Conservation (phyloP, 2,888 invertebrate species). For the Nephrocerus scutellatus region DNA sequence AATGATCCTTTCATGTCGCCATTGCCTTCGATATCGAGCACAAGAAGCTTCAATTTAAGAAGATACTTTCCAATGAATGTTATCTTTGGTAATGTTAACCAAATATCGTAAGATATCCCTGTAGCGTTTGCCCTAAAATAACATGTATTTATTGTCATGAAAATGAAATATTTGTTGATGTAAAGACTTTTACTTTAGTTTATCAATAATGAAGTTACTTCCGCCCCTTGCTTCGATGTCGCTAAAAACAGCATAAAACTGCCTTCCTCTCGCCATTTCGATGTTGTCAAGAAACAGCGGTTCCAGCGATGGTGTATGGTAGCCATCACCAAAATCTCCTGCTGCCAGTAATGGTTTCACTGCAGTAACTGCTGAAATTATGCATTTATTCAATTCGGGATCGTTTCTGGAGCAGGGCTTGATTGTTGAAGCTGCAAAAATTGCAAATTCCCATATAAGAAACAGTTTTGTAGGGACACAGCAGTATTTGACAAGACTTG, state of each 20-base stretch:
- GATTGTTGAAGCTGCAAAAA: slow-evolving; percentile 36
- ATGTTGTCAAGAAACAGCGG: slow-evolving; percentile 43
- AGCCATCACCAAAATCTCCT: slow-evolving; percentile 46
- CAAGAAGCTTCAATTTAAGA: slow-evolving; percentile 39
- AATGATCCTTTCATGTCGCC: slow-evolving; percentile 43
- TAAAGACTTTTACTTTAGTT: slow-evolving; percentile 43
- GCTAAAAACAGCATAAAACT: slow-evolving; percentile 43
- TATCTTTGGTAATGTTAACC: slow-evolving; percentile 40
- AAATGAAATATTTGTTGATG: no score
- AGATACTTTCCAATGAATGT: slow-evolving; percentile 43
- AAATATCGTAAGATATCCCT: slow-evolving; percentile 41
- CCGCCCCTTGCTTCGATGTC: slow-evolving; percentile 42
- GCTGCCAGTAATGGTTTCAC: slow-evolving; percentile 38
- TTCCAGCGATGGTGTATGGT: slow-evolving; percentile 39
- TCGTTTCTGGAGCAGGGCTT: slow-evolving; percentile 43
- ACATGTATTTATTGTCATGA: background rate
- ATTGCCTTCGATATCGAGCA: slow-evolving; percentile 42
- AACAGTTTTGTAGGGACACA: no score
- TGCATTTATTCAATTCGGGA: slow-evolving; percentile 42
- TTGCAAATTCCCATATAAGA: no score
- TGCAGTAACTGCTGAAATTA: slow-evolving; percentile 38
- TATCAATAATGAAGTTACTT: slow-evolving; percentile 45
- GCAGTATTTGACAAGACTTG: no score
- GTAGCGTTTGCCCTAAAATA: slow-evolving; percentile 37
- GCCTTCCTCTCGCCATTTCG: slow-evolving; percentile 38